phyloP scores from a whole-genome alignment of 2,113 vertebrate species.

The Morone saxatilis region DNA sequence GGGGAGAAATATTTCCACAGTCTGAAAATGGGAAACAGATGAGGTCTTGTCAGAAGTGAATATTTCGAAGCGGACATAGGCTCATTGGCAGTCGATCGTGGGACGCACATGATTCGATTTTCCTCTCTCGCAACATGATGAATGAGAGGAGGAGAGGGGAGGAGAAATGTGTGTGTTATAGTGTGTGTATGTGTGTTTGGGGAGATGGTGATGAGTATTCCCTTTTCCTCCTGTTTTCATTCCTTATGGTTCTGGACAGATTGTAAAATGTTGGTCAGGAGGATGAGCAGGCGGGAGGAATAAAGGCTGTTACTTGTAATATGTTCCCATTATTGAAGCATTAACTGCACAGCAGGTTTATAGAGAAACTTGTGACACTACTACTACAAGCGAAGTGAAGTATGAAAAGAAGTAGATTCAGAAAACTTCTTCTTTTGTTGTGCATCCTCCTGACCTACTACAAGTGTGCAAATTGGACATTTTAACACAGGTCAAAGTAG shows the following conservation, averaged over 20 bases:
- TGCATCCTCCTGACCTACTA: too few relatives aligned
- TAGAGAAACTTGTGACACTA: background rate
- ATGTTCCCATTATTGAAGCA: background rate
- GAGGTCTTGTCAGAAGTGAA: slow-evolving; percentile 56
- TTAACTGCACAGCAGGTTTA: background rate
- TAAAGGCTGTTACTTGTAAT: background rate
- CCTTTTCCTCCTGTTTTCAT: background rate
- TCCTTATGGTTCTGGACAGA: background rate
- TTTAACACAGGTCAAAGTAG: too few relatives aligned
- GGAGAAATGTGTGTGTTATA: background rate
- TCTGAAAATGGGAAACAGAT: slow-evolving; percentile 72
- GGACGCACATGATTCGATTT: slow-evolving; percentile 51
- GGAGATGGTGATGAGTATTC: slow-evolving; percentile 20
- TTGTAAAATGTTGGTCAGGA: background rate
- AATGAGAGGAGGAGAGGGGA: background rate
- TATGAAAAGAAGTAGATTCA: background rate
- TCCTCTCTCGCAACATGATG: slow-evolving; percentile 39
- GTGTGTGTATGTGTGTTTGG: slow-evolving; percentile 7
- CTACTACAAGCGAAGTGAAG: too few relatives aligned
- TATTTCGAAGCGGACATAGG: slow-evolving; percentile 51
- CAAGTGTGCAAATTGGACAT: background rate
- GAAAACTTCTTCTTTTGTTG: background rate
- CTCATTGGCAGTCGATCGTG: slow-evolving; percentile 50
- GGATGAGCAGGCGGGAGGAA: background rate
- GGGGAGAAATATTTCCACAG: slow-evolving; percentile 66